phyloP scores from a whole-genome alignment of 2,797 vertebrate genomes.

The Etheostoma perlongum region DNA sequence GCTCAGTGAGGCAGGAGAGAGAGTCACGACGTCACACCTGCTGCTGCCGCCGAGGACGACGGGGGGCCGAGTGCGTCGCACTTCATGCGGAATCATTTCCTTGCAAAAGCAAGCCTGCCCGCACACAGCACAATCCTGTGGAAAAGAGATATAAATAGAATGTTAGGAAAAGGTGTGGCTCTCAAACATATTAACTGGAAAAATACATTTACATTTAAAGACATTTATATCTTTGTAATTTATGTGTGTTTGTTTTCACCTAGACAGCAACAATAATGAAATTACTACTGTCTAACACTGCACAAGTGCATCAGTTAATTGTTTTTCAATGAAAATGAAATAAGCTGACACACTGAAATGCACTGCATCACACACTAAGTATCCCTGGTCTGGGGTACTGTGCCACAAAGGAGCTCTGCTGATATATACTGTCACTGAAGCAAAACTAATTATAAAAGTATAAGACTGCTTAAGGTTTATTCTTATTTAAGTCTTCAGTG shows the following conservation, averaged over 20 bases:
- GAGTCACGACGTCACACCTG: slow-evolving; percentile 89
- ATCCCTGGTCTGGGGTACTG: neutral
- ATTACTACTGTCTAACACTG: neutral
- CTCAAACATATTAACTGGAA: neutral
- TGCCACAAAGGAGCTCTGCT: neutral
- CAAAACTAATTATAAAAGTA: neutral
- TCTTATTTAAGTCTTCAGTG: neutral
- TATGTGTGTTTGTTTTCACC: neutral
- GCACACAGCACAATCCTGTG: slow-evolving; percentile 88
- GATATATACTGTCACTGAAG: neutral
- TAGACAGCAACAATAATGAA: neutral
- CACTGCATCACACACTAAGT: neutral
- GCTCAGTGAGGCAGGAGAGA: slow-evolving; percentile 66
- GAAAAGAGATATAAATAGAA: slow-evolving; percentile 48
- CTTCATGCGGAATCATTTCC: slow-evolving; percentile 99
- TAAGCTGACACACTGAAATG: slow-evolving; percentile 1
- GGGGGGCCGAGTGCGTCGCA: slow-evolving; percentile 84
- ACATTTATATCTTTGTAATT: neutral
- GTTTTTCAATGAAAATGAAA: slow-evolving; percentile 9
- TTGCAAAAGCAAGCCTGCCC: slow-evolving; percentile 86
- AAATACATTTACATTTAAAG: neutral
- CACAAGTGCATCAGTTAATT: slow-evolving; percentile 2
- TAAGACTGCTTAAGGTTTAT: neutral
- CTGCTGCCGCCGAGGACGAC: slow-evolving; percentile 85
- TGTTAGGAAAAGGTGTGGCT: slow-evolving; percentile 7